These are phyloP conservation scores for Erpetoichthys calabaricus DNA, from an alignment of 2,797 vertebrate genomes.

Conservation along the genomic window DNA sequence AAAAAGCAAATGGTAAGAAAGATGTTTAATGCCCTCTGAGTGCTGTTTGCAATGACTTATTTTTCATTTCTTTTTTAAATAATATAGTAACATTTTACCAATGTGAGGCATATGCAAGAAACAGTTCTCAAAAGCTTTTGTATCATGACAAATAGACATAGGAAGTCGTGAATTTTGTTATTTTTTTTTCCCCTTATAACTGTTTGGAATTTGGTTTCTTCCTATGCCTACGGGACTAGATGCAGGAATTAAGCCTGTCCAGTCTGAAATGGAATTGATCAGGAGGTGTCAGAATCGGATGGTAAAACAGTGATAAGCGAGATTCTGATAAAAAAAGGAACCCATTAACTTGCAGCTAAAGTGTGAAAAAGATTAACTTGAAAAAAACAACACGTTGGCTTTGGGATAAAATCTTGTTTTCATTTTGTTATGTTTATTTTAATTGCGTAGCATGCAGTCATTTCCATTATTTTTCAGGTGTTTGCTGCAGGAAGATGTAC, in stretches of 20 bases:
- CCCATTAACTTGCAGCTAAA: slow-evolving; percentile 54
- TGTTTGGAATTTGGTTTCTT: slow-evolving; percentile 33
- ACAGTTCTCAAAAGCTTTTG: slow-evolving; percentile 54
- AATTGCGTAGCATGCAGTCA: too few species aligned
- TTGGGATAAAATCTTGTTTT: too few species aligned
- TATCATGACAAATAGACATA: slow-evolving; percentile 61
- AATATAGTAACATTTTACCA: slow-evolving; percentile 4
- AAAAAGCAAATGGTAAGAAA: slow-evolving; percentile 41
- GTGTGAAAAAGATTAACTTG: background rate
- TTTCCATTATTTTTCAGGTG: too few species aligned
- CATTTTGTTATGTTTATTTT: too few species aligned
- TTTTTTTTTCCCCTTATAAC: slow-evolving; percentile 12
- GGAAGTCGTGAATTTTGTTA: slow-evolving; percentile 41
- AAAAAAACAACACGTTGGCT: too few species aligned
- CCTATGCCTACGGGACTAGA: slow-evolving; percentile 59
- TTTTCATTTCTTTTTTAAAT: slow-evolving; percentile 19
- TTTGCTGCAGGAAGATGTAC: too few species aligned
- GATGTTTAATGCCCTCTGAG: slow-evolving; percentile 45
- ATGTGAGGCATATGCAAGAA: slow-evolving; percentile 50
- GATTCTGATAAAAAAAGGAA: slow-evolving; percentile 38
- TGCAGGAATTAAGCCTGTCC: slow-evolving; percentile 54
- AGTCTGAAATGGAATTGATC: slow-evolving; percentile 57
- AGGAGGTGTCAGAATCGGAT: slow-evolving; percentile 53
- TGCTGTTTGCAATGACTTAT: slow-evolving; percentile 32
- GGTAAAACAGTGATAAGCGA: slow-evolving; percentile 68